These are phyloP conservation scores for Symphodus melops DNA, from an alignment of 2,113 vertebrate species.

Conservation along the genomic window DNA sequence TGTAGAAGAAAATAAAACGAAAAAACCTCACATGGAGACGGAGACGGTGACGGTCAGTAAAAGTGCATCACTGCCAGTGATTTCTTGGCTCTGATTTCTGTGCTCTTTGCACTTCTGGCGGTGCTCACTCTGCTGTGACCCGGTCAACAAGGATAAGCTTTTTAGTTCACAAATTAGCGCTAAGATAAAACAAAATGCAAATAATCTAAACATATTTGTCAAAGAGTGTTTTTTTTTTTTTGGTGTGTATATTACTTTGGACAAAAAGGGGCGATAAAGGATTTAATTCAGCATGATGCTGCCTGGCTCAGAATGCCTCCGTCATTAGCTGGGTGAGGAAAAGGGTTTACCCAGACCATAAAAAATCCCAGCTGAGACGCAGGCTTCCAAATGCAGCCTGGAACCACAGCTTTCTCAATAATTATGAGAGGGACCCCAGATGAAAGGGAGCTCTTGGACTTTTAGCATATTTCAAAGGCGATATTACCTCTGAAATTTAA, in stretches of 20 bases:
- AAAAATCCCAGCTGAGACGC: conserved; percentile 67
- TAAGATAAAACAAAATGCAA: conserved; percentile 54
- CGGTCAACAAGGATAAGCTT: conserved; percentile 63
- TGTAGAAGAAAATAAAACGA: neutral
- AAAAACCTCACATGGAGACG: neutral
- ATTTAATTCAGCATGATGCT: conserved; percentile 70
- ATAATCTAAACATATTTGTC: conserved; percentile 61
- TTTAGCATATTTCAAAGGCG: conserved; percentile 61
- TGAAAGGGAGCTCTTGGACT: conserved; percentile 71
- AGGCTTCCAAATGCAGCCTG: conserved; percentile 51
- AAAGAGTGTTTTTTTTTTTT: conserved; percentile 5
- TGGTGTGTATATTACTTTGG: conserved; percentile 8
- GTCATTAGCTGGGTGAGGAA: conserved; percentile 69
- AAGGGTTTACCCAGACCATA: conserved; percentile 72
- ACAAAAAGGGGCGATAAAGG: conserved; percentile 31
- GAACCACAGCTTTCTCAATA: conserved; percentile 69
- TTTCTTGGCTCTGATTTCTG: conserved; percentile 9
- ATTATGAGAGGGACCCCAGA: conserved; percentile 67
- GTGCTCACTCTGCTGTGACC: conserved; percentile 53
- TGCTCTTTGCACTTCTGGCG: conserved; percentile 30
- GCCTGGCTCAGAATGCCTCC: conserved; percentile 58
- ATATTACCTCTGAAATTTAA: conserved; percentile 63
- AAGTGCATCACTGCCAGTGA: conserved; percentile 1
- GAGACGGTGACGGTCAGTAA: neutral
- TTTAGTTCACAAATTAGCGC: conserved; percentile 71